Base-by-base conservation (phyloP, 1,140 invertebrate genomes). In the Neodiprion pinetum region DNA sequence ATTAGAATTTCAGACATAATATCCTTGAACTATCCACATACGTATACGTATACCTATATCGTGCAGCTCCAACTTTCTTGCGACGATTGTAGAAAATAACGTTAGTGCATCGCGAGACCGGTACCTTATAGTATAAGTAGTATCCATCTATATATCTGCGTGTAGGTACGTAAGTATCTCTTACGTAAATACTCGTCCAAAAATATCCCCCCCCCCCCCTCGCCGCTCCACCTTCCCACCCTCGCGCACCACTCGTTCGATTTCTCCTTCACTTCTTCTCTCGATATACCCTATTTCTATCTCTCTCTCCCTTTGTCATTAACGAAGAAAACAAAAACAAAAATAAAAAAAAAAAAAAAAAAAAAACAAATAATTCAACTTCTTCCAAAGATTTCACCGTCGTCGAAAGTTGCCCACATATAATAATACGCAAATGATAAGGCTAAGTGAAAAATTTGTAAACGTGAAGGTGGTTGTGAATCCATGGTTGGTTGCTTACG, bases 141-240 rank as follows among this genome's bases (percentile, higher is more conserved):
- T 17, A 61, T 61, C 11, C 9, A 0, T 61, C 11, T 17, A 61
- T 8, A 17, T 61, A 61, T 9, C 53, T 9, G 4, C 9, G 4
- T 61, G 5, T 9, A 12, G 4, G 0, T 61, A 4, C 11, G 11
- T 17, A 61, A 4, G 53, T 9, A 61, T 17, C 53, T 61, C 53
- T 17, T 61, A 61, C 11, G n/a, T 61, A 61, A 61, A 61, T 17
- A 61, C 53, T 61, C 53, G 53, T 61, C 53, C 53, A 61, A 61
- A 61, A 61, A 61, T 61, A 61, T 61, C 53, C 53, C 53, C 53
- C 7, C 53, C 9, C 53, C n/a, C 53, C 3, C n/a, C 17, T 21
- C 17, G 17, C 53, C 53, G 5, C 7, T 9, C 7, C 3, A 7
- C 53, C n/a, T 9, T 5, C n/a, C 11, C 11, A 5, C n/a, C 53